Percentiles rank a stretch among this genome's conserved stretches.
Conservation (phyloP, 2,113 vertebrate genomes). For the Naja naja region DNA sequence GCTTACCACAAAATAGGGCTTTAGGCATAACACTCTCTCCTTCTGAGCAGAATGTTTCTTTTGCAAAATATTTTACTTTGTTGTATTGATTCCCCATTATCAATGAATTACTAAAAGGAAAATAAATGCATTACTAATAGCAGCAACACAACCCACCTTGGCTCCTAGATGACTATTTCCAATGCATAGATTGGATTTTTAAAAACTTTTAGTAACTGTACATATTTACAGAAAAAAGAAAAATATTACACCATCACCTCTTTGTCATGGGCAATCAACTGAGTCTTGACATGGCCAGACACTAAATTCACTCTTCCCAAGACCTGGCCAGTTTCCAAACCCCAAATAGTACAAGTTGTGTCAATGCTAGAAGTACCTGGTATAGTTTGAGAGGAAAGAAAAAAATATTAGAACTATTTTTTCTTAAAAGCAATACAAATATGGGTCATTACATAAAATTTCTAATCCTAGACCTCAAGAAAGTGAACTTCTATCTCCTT, state of each 20-base stretch:
- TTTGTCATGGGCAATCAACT: constrained; percentile 97
- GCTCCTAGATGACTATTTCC: neutral
- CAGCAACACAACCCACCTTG: neutral
- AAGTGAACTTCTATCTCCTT: neutral
- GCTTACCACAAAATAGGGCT: neutral
- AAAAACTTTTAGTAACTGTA: neutral
- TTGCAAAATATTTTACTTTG: neutral
- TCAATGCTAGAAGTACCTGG: constrained; percentile 97
- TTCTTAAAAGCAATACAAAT: neutral
- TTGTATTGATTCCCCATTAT: neutral
- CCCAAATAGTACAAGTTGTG: constrained; percentile 98
- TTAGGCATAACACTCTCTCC: neutral
- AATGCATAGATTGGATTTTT: neutral
- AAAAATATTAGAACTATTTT: neutral
- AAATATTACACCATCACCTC: constrained; percentile 75
- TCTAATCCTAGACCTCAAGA: neutral
- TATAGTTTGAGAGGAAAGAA: constrained; percentile 9
- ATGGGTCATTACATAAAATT: neutral
- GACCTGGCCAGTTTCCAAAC: constrained; percentile 94
- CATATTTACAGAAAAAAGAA: neutral
- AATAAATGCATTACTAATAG: neutral
- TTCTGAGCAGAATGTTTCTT: neutral
- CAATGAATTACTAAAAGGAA: neutral
- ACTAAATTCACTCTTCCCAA: constrained; percentile 94
- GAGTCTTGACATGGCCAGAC: constrained; percentile 97